Conservation (phyloP, 2,797 vertebrate species). For the Streptopelia turtur region DNA sequence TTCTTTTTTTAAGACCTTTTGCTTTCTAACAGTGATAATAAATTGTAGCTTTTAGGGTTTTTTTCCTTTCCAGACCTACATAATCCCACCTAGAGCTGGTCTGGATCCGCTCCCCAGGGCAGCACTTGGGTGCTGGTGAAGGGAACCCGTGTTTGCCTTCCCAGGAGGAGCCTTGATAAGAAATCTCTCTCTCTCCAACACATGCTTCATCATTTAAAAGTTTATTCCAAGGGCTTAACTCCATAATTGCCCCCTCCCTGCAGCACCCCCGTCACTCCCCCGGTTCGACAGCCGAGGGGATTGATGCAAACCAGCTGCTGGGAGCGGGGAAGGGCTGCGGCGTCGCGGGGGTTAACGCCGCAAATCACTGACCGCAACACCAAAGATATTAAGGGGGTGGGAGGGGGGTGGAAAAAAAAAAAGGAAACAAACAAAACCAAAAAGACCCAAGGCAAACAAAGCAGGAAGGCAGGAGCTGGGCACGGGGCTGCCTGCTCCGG, state of each 20-base stretch:
- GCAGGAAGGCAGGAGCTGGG: neutral
- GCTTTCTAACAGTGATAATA: neutral
- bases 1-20: neutral
- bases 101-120: neutral
- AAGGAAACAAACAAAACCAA: accelerated
- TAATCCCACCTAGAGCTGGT: neutral
- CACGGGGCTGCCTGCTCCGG: neutral
- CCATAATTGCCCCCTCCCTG: neutral
- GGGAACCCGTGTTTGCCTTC: neutral
- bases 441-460: neutral
- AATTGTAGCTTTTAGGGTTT: neutral
- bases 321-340: too few species aligned
- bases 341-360: too few species aligned
- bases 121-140: neutral
- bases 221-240: slow-evolving; percentile 2
- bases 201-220: neutral
- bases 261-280: neutral
- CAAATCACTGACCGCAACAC: too few species aligned
- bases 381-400: too few species aligned
- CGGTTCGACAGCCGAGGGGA: neutral
- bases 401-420: accelerated
- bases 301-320: too few species aligned
- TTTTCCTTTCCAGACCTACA: neutral
- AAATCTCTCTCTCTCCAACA: neutral
- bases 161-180: neutral